These are phyloP conservation scores for Lottia scabra DNA, from an alignment of 2,888 invertebrate genomes.

Conservation along the genomic window DNA sequence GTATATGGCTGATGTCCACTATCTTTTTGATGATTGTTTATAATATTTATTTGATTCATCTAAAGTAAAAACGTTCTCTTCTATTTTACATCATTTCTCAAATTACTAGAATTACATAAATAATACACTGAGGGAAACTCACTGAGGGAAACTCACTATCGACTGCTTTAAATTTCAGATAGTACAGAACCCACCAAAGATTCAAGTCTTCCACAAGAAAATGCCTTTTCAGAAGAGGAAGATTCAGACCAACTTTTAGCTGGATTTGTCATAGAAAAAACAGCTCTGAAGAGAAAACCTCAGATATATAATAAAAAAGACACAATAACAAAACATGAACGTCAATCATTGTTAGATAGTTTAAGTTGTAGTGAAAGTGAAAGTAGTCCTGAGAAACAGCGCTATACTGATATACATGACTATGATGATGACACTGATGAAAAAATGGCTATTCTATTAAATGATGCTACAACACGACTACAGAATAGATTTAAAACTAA, in stretches of 20 bases:
- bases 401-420: conserved; percentile 8
- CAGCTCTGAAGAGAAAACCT: not conserved
- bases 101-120: no score
- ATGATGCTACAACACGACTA: conserved; percentile 40
- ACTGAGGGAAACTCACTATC: no score
- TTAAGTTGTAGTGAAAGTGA: not conserved
- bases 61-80: no score
- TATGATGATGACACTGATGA: conserved; percentile 31
- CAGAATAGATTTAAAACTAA: conserved; percentile 13
- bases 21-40: no score
- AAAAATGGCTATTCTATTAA: conserved; percentile 38
- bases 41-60: no score
- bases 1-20: no score
- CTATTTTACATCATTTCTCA: no score
- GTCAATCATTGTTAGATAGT: not conserved
- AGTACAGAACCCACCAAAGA: no score
- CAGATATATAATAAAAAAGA: not conserved
- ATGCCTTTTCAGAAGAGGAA: not conserved
- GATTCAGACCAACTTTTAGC: conserved; percentile 2
- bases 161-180: no score
- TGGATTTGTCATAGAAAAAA: not conserved
- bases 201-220: not conserved
- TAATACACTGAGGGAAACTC: no score
- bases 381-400: conserved; percentile 3
- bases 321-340: not conserved